Conservation (phyloP, 2,797 vertebrate genomes). For the Chelon auratus region DNA sequence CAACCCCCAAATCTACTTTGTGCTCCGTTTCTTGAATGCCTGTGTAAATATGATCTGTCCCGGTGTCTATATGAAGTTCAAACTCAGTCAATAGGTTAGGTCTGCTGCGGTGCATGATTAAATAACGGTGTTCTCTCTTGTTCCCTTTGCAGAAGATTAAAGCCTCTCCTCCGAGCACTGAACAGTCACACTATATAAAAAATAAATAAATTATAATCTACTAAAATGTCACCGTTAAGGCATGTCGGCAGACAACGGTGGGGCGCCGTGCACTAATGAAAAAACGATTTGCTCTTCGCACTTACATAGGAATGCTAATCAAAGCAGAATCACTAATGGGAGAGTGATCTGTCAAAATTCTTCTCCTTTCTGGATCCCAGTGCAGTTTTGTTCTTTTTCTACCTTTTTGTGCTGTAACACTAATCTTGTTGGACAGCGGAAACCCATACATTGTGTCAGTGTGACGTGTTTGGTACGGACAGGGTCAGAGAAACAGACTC, state of each 20-base stretch:
- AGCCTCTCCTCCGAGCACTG: constrained; percentile 31
- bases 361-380: constrained; percentile 3
- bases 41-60: constrained; percentile 67
- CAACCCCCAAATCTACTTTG: constrained; percentile 3
- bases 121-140: constrained; percentile 33
- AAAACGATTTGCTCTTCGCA: constrained; percentile 28
- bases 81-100: constrained; percentile 45
- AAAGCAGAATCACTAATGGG: constrained; percentile 20
- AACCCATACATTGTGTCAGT: constrained; percentile 3
- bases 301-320: constrained; percentile 49
- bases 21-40: constrained; percentile 23
- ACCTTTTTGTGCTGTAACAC: constrained; percentile 15
- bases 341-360: constrained; percentile 39
- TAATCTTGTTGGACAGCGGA: constrained; percentile 14
- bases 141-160: constrained; percentile 51
- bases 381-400: constrained; percentile 31
- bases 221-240: constrained; percentile 39
- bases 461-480: constrained; percentile 21
- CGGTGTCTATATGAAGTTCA: constrained; percentile 51
- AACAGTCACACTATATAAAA: constrained; percentile 25
- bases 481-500: constrained; percentile 41
- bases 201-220: constrained; percentile 8
- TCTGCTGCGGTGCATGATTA: constrained; percentile 61
- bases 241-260: constrained; percentile 43
- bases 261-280: constrained; percentile 30